Evolutionary conservation across 2,888 invertebrate genomes (phyloP).

Genomic region (Polydrusus pterygomalis): DNA sequence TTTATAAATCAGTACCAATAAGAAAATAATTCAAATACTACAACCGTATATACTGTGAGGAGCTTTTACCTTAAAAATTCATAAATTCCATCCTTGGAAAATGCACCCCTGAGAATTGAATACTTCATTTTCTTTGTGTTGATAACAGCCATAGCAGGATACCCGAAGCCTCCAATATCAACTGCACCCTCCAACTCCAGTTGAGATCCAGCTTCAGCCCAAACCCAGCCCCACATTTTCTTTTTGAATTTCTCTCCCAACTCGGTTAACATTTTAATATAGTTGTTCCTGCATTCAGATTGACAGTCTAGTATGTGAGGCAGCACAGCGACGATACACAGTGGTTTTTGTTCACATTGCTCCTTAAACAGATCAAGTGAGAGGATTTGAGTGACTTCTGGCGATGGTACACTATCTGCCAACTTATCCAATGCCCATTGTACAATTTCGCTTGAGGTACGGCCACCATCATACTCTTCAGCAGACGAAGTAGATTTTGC

Average conservation of each 20-base stretch:
- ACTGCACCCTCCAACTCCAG: constrained; percentile 88
- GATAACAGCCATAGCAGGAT: constrained; percentile 98
- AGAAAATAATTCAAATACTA: not conserved
- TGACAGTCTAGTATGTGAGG: constrained; percentile 98
- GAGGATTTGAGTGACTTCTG: constrained; percentile 82
- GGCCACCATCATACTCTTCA: constrained; percentile 94
- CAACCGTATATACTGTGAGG: not conserved
- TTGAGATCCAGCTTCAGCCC: constrained; percentile 95
- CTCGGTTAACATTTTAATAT: constrained; percentile 81
- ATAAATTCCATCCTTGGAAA: constrained; percentile 94
- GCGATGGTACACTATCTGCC: constrained; percentile 90
- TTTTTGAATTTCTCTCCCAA: constrained; percentile 94
- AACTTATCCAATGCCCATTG: constrained; percentile 91
- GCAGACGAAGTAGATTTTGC: constrained; percentile 81
- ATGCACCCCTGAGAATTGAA: constrained; percentile 93
- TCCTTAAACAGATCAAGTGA: constrained; percentile 79
- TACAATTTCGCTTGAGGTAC: constrained; percentile 93
- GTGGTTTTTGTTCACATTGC: constrained; percentile 89
- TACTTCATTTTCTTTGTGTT: constrained; percentile 98
- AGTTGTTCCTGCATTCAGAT: constrained; percentile 92
- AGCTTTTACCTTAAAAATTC: constrained; percentile 84
- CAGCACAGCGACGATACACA: constrained; percentile 93
- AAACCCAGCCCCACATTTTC: constrained; percentile 90
- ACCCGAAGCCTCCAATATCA: constrained; percentile 98
- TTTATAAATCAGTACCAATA: too few species aligned